Evolutionary conservation across 2,888 invertebrate genomes (phyloP), one percentile per base, ranked within the genome.

Genomic region (Serripes groenlandicus): DNA sequence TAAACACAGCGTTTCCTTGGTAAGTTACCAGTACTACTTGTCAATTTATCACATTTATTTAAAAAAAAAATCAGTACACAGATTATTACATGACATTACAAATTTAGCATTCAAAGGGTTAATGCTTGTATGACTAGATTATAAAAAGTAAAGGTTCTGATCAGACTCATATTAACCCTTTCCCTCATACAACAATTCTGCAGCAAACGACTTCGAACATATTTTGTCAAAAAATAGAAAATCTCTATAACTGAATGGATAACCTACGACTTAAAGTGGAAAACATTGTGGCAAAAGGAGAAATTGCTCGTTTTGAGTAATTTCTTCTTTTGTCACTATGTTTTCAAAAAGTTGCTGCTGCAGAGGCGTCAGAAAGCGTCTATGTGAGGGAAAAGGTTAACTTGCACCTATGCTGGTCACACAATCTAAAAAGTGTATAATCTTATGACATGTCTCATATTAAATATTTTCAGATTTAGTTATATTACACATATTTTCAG

Each of bases 401-500:
- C 15, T n/a, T n/a, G n/a, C n/a, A n/a, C n/a, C n/a, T n/a, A n/a
- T n/a, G n/a, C n/a, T n/a, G n/a, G n/a, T n/a, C n/a, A n/a, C n/a
- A n/a, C n/a, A n/a, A n/a, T n/a, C n/a, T n/a, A n/a, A n/a, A n/a
- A n/a, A n/a, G n/a, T n/a, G n/a, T n/a, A n/a, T n/a, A n/a, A n/a
- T 49, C 49, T 21, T 5, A 5, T 1, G 21, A 21, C 49, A 3
- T 49, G 49, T 1, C 7, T 49, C 49, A 49, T 49, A 49, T 2
- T 21, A 21, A 21, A 9, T 28, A 42, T 42, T 30, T 15, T 49
- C 58, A 66, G n/a, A n/a, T n/a, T n/a, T n/a, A n/a, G n/a, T n/a
- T 18, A 42, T 11, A 42, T 9, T 42, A 42, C 28, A 11, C 60
- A 60, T 52, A n/a, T n/a, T 83, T 84, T 0, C 81, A 93, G 93